phyloP scores from a whole-genome alignment of 2,113 vertebrate species.

The Lophius piscatorius region DNA sequence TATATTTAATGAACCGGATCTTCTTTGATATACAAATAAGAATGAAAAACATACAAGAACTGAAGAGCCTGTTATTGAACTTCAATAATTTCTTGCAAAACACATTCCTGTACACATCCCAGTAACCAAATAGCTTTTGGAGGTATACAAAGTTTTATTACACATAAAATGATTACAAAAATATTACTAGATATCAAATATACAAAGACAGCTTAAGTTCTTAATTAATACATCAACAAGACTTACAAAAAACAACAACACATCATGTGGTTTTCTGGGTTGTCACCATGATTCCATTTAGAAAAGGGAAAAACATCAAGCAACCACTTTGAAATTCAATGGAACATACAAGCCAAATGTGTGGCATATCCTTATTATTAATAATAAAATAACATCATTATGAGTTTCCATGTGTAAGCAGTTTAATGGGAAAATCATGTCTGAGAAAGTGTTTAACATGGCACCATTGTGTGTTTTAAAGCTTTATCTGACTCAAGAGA shows the following conservation, averaged over 20 bases:
- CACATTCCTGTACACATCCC: no score
- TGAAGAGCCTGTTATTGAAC: no score
- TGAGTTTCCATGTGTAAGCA: background rate
- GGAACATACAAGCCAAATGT: conserved; percentile 2
- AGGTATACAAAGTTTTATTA: background rate
- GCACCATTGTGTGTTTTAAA: conserved; percentile 20
- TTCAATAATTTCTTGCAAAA: background rate
- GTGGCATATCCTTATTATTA: background rate
- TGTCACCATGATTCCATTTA: background rate
- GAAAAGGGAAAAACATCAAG: no score
- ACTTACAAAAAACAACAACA: no score
- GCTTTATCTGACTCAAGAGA: conserved; percentile 19
- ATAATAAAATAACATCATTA: background rate
- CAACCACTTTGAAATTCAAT: background rate
- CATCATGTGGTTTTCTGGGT: no score
- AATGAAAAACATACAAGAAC: no score
- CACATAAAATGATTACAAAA: background rate
- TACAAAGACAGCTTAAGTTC: no score
- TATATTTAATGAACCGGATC: background rate
- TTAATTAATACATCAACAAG: no score
- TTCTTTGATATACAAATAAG: no score
- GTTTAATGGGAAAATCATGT: background rate
- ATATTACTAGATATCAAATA: no score
- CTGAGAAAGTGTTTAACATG: background rate
- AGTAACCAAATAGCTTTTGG: background rate